Conservation (phyloP, 2,888 invertebrate genomes). For the Acanthosepion lycidas region DNA sequence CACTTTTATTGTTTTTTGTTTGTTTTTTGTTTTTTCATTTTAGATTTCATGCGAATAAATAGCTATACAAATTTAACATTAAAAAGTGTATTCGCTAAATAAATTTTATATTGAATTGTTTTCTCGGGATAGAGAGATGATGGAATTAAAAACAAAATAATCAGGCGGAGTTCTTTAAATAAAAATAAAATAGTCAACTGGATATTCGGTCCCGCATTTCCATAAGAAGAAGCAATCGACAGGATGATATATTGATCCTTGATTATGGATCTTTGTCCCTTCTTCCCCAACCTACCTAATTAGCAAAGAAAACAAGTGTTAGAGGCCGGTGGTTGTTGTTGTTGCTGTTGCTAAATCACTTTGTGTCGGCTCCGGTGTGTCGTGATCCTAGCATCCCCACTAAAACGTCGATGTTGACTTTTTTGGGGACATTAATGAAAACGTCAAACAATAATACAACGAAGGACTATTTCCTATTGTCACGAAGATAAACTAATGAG, state of each 20-base stretch:
- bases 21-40: too few relatives aligned
- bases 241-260: neutral
- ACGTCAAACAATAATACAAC: neutral
- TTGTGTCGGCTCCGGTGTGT: neutral
- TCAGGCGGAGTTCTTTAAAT: too few relatives aligned
- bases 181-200: too few relatives aligned
- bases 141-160: too few relatives aligned
- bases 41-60: too few relatives aligned
- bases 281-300: neutral
- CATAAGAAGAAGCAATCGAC: neutral
- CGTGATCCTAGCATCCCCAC: neutral
- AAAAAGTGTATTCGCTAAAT: too few relatives aligned
- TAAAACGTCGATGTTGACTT: neutral
- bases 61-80: too few relatives aligned
- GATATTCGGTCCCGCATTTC: neutral
- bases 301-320: neutral
- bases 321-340: neutral
- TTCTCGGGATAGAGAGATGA: too few relatives aligned
- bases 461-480: neutral
- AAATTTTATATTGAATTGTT: too few relatives aligned
- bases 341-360: neutral
- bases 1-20: too few relatives aligned
- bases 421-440: neutral
- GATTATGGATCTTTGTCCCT: neutral
- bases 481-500: neutral